Conservation (phyloP, 2,113 vertebrate genomes). For the Mirounga angustirostris region DNA sequence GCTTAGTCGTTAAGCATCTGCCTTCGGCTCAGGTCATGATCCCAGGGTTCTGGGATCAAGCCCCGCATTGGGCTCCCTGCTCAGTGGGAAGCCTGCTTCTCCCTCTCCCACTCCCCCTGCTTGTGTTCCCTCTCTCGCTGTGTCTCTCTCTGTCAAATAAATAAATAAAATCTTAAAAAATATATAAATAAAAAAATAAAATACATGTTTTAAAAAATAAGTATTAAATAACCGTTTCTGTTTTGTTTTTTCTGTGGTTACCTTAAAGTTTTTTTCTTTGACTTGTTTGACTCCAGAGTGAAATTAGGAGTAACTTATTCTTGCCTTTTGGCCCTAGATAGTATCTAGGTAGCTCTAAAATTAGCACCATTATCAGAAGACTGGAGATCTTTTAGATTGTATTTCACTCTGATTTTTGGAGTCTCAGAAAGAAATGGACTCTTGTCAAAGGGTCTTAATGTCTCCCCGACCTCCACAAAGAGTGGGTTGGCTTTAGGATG, state of each 20-base stretch:
- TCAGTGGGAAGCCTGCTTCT: too few species aligned
- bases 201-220: neutral
- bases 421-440: neutral
- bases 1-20: too few species aligned
- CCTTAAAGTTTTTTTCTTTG: slow-evolving; percentile 36
- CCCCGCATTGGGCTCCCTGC: too few species aligned
- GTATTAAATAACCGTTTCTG: neutral
- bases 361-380: neutral
- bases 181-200: neutral
- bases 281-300: neutral
- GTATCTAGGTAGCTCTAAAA: slow-evolving; percentile 2
- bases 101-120: too few species aligned
- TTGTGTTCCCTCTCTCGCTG: too few species aligned
- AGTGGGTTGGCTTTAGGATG: neutral
- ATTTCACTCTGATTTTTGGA: neutral
- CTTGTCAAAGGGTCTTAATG: neutral
- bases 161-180: too few species aligned
- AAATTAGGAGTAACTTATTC: slow-evolving; percentile 22
- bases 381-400: neutral
- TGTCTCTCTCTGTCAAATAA: too few species aligned
- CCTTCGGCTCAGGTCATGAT: too few species aligned
- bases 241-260: neutral
- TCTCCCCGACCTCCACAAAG: neutral
- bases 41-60: too few species aligned
- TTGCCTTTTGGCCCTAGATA: neutral